Base-by-base conservation (phyloP, 2,888 invertebrate genomes). In the Aspidiotus destructor region DNA sequence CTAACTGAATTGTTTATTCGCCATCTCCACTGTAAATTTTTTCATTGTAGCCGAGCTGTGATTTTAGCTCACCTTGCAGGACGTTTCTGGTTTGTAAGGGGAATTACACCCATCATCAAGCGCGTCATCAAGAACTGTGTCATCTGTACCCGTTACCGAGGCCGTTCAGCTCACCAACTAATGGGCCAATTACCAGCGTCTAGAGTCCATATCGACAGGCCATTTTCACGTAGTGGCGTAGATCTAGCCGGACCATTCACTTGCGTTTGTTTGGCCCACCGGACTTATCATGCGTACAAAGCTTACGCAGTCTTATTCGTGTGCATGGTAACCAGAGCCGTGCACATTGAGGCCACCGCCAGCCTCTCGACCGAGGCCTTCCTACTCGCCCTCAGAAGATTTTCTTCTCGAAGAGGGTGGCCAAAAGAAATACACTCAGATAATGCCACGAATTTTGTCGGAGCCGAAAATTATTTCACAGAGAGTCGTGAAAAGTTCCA, bases 401-500 rank as follows among this genome's bases (percentile, higher is more conserved):
- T 67, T 8, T 60, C n/a, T 8, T 11, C 67, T 13, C 44, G 67
- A 10, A 10, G 67, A 2, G 60, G 67, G 9, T 40, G 53, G 10
- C 67, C 67, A 7, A 2, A 0, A 9, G n/a, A 9, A 2, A 60
- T 67, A 3, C 60, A 60, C 44, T 60, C 58, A 28, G 68, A 68
- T 41, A 60, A 53, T 28, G 68, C 11, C 0, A 68, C 68, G 5
- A 68, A 68, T 15, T 68, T 68, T 53, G 60, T 68, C 5, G 68
- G 68, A 0, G 68, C 68, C n/a, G 42, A 44, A 5, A 52, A 41
- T 16, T 40, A 60, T 13, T 8, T 68, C 15, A 11, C 17, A 9
- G 8, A 8, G 11, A 60, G 11, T 53, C 7, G 52, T 7, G 9
- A 15, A 10, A 48, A 15, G 5, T 11, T 16, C 13, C 41, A 11